A percentile compares a stretch with the other conserved stretches of the same genome.
These are phyloP conservation scores for Anableps anableps DNA, from an alignment of 2,797 vertebrate species.

Conservation along the genomic window DNA sequence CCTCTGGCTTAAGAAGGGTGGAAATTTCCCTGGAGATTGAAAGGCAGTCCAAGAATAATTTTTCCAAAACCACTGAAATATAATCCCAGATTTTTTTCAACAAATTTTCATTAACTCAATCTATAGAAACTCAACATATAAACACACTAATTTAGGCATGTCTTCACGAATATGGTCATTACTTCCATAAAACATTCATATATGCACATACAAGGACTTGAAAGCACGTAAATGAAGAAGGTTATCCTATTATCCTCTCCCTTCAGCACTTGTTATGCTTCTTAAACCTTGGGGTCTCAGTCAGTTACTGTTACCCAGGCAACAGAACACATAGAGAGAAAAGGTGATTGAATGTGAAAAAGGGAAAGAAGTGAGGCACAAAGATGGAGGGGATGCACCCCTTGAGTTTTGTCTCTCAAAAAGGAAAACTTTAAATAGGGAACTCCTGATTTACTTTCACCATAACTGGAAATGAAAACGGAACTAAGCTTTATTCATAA, in stretches of 20 bases:
- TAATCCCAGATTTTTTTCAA: background rate
- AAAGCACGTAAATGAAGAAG: conserved; percentile 27
- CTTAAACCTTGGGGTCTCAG: conserved; percentile 71
- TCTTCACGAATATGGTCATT: background rate
- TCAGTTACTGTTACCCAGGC: conserved; percentile 82
- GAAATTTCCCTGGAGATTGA: background rate
- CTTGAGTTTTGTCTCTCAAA: conserved; percentile 46
- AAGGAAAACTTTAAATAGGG: conserved; percentile 44
- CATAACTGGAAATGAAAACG: conserved; percentile 27
- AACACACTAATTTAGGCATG: background rate
- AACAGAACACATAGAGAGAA: conserved; percentile 69
- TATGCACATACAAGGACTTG: conserved; percentile 7
- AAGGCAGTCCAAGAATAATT: background rate
- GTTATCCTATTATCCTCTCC: conserved; percentile 64
- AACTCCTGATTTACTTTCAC: background rate
- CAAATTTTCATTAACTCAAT: background rate
- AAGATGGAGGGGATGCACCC: conserved; percentile 31
- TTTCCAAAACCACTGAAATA: background rate
- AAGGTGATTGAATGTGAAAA: conserved; percentile 61
- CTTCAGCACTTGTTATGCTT: conserved; percentile 66
- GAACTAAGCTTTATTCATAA: conserved; percentile 42
- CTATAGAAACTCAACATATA: background rate
- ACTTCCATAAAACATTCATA: conserved; percentile 1
- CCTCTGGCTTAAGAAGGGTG: background rate
- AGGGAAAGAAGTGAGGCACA: conserved; percentile 26